phyloP scores from a whole-genome alignment of 2,113 vertebrate genomes.

The Misgurnus mizolepis region DNA sequence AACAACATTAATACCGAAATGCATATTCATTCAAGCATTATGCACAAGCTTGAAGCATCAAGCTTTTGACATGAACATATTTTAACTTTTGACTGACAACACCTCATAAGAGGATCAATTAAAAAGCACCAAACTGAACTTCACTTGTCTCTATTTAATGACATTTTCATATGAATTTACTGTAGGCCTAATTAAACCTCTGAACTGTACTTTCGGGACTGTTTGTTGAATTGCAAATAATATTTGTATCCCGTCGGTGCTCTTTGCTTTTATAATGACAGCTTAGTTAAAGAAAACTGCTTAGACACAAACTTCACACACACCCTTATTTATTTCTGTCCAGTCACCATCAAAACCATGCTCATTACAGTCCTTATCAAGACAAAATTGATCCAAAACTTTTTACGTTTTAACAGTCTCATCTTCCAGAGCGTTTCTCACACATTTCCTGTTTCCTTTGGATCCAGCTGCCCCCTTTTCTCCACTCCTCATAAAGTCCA shows the following conservation, averaged over 20 bases:
- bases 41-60: conserved; percentile 14
- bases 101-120: neutral
- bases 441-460: conserved; percentile 2
- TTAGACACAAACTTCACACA: neutral
- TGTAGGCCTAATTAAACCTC: neutral
- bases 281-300: neutral
- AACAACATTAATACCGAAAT: conserved; percentile 14
- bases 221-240: neutral
- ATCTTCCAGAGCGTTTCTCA: neutral
- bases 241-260: neutral
- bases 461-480: neutral
- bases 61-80: neutral
- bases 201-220: conserved; percentile 13
- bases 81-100: conserved; percentile 17
- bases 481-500: conserved; percentile 17
- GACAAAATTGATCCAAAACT: neutral
- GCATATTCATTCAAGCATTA: conserved; percentile 26
- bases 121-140: neutral
- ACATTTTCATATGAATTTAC: neutral
- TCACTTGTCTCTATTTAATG: neutral
- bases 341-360: neutral
- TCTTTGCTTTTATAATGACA: neutral
- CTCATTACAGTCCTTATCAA: neutral
- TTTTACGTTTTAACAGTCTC: neutral
- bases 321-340: neutral